phyloP scores from a whole-genome alignment of 2,113 vertebrate species.

The Macquaria ambigua region DNA sequence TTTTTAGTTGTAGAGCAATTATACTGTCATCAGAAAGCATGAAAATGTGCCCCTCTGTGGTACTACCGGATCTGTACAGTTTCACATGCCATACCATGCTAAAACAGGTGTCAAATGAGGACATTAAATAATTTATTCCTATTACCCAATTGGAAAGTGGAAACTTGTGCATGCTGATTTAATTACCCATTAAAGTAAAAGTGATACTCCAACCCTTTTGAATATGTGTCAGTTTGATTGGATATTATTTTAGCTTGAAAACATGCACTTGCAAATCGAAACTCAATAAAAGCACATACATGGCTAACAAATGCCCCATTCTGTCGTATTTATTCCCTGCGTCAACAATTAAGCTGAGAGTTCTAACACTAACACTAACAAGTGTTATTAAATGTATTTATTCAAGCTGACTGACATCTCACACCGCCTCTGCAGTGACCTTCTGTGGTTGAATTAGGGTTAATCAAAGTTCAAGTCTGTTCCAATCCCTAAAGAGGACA shows the following conservation, averaged over 20 bases:
- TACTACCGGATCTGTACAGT: background rate
- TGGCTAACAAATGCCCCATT: background rate
- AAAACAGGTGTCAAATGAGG: background rate
- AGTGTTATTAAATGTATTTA: slow-evolving; percentile 29
- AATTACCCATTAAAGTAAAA: background rate
- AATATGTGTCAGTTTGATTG: background rate
- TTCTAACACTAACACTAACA: background rate
- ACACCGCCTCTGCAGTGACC: slow-evolving; percentile 8
- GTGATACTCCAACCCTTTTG: background rate
- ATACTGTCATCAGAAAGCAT: background rate
- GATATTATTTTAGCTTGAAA: slow-evolving; percentile 5
- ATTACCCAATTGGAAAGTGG: background rate
- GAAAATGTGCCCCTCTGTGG: slow-evolving; percentile 6
- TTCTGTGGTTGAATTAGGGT: slow-evolving; percentile 45
- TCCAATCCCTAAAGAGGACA: slow-evolving; percentile 46
- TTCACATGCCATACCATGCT: background rate
- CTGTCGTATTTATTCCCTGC: slow-evolving; percentile 4
- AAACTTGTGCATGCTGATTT: background rate
- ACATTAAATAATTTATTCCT: background rate
- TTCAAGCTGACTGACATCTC: slow-evolving; percentile 33
- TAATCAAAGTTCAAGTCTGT: slow-evolving; percentile 65
- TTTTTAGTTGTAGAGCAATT: slow-evolving; percentile 30
- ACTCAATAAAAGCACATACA: background rate
- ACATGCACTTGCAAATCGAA: background rate
- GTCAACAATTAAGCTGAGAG: slow-evolving; percentile 19